Conservation (phyloP, 2,888 invertebrate species). For the Spilosoma lubricipeda region DNA sequence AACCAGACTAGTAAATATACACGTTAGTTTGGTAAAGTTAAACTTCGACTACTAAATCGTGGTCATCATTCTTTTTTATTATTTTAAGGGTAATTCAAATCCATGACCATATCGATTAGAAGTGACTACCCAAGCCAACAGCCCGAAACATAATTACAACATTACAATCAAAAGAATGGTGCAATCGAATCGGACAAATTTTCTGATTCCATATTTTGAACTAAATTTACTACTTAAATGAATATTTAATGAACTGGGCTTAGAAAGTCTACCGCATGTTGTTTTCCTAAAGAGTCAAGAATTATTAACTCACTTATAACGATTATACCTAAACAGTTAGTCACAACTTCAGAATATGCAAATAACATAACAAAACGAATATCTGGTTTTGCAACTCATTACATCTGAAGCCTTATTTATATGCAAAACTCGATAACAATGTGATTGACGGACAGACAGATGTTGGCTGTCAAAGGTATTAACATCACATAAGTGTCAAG, state of each 20-base stretch:
- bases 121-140: no score
- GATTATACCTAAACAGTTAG: conserved; percentile 16
- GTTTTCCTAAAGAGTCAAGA: not conserved
- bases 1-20: no score
- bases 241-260: not conserved
- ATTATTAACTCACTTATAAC: not conserved
- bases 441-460: conserved; percentile 56
- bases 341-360: conserved; percentile 31
- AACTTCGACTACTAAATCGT: no score
- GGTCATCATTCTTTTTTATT: no score
- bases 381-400: conserved; percentile 22
- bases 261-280: not conserved
- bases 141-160: no score
- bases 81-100: no score
- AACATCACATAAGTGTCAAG: conserved; percentile 56
- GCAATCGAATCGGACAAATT: not conserved
- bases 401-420: conserved; percentile 52
- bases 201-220: not conserved
- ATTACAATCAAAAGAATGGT: no score
- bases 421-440: conserved; percentile 58
- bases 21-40: no score
- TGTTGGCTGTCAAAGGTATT: conserved; percentile 51
- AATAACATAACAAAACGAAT: conserved; percentile 39
- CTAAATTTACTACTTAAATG: not conserved
- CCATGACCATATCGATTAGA: no score